A percentile compares a stretch with the other conserved stretches of the same genome.
phyloP scores from a whole-genome alignment of 2,113 vertebrate species.

The Pseudolaguvia tuberculata region DNA sequence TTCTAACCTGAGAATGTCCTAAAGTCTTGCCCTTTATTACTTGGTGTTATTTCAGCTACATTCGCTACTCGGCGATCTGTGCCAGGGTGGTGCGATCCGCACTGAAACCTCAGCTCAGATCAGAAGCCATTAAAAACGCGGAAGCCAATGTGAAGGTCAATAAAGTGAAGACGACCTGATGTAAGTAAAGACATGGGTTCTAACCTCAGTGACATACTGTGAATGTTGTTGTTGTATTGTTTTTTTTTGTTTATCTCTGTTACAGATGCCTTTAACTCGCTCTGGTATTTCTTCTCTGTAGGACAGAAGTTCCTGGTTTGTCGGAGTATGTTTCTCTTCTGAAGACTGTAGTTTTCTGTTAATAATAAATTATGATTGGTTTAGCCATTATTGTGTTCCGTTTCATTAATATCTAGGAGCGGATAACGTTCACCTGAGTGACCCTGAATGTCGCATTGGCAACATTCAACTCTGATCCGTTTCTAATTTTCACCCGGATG shows the following conservation, averaged over 20 bases:
- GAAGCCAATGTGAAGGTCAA: conserved; percentile 72
- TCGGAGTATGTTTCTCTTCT: not conserved
- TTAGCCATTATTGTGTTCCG: not conserved
- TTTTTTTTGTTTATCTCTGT: not conserved
- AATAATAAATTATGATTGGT: conserved; percentile 46
- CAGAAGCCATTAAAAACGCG: conserved; percentile 72
- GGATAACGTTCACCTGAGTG: too few species aligned
- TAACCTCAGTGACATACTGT: not conserved
- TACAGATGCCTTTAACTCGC: not conserved
- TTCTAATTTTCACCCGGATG: too few species aligned
- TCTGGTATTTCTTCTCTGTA: not conserved
- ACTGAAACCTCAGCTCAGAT: conserved; percentile 77
- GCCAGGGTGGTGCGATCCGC: conserved; percentile 81
- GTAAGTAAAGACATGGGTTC: conserved; percentile 59
- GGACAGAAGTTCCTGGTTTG: not conserved
- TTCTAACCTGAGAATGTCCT: not conserved
- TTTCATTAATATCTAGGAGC: not conserved
- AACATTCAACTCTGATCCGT: not conserved
- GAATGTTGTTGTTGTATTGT: too few species aligned
- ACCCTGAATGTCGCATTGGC: not conserved
- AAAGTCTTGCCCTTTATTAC: not conserved
- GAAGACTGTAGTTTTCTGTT: conserved; percentile 18
- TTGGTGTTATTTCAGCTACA: conserved; percentile 35
- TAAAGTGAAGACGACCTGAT: conserved; percentile 72
- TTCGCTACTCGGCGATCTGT: conserved; percentile 69